These are phyloP conservation scores for Helicoverpa armigera DNA, from an alignment of 1,140 invertebrate species.

Conservation along the genomic window DNA sequence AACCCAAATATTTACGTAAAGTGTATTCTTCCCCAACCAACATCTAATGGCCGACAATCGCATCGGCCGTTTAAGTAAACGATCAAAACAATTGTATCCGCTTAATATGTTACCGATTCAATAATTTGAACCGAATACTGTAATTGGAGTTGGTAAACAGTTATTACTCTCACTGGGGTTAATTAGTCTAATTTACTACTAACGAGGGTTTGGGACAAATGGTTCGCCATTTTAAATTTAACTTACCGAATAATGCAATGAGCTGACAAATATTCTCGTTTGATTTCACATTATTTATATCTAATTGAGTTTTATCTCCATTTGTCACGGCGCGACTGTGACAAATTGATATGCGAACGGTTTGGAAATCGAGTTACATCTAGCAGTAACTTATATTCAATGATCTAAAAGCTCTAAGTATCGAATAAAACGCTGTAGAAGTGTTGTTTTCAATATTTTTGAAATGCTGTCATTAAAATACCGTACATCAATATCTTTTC, in stretches of 20 bases:
- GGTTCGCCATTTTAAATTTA: constrained; percentile 43
- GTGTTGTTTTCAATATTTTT: not conserved
- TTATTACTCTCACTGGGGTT: constrained; percentile 59
- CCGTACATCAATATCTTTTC: not conserved
- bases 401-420: constrained; percentile 9
- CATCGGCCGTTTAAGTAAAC: not conserved
- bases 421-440: not conserved
- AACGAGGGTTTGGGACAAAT: constrained; percentile 46
- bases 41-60: not conserved
- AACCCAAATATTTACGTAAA: not conserved
- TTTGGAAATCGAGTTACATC: constrained; percentile 8
- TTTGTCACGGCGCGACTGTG: not conserved
- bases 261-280: constrained; percentile 29
- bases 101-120: constrained; percentile 47
- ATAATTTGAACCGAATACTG: constrained; percentile 53
- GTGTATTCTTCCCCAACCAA: not conserved
- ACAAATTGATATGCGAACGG: constrained; percentile 23
- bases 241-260: constrained; percentile 31
- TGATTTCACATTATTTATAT: constrained; percentile 7
- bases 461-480: not conserved
- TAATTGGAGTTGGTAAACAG: constrained; percentile 59
- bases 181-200: constrained; percentile 58
- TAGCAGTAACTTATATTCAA: not conserved
- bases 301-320: constrained; percentile 20
- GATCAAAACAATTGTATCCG: constrained; percentile 42